Base-by-base conservation (phyloP, 1,140 invertebrate species). In the Sogatella furcifera region DNA sequence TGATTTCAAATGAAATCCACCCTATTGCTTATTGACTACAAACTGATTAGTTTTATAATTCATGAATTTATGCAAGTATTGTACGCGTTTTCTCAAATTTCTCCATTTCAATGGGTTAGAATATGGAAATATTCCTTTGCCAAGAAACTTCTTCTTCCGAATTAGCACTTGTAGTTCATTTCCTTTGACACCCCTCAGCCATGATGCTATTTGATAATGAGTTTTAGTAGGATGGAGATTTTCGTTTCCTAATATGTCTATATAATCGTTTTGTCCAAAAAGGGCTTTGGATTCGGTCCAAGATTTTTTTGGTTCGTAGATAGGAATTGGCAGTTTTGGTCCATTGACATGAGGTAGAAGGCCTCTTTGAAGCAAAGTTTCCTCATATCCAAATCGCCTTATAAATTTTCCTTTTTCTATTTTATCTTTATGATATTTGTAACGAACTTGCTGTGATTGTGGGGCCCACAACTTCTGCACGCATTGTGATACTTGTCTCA, bases 201-300 rank as follows among this genome's bases (percentile, higher is more conserved):
- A 97, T 0, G 74, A 70, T 0, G 93, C 94, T 11, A 95, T 80
- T 64, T 85, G 82, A 65, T 95, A 92, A 2, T 93, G 68, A n/a
- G 91, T 81, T 69, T 80, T 84, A 0, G 85, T 84, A 1, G 92
- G 92, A 74, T 92, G 85, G 24, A 97, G 63, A 10, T 81, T 79
- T 53, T 87, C 86, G 70, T 86, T 82, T 1, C 93, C 93, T 28
- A 97, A 76, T 55, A 97, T 95, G 74, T 97, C 93, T 57, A 97
- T 96, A 69, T 96, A 97, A 76, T 97, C 94, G 78, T 97, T 97
- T 71, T 97, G 93, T 1, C 94, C 94, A 78, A 92, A 95, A 0
- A 93, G 69, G 10, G 92, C 91, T 70, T 81, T 80, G 65, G 84
- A 85, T 65, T 84, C 76, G 10, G 70, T 68, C 93, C 93, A 97